A percentile compares a stretch with the other conserved stretches of the same genome.
Evolutionary conservation across 2,888 invertebrate species (phyloP).

Genomic region (Melolontha melolontha): DNA sequence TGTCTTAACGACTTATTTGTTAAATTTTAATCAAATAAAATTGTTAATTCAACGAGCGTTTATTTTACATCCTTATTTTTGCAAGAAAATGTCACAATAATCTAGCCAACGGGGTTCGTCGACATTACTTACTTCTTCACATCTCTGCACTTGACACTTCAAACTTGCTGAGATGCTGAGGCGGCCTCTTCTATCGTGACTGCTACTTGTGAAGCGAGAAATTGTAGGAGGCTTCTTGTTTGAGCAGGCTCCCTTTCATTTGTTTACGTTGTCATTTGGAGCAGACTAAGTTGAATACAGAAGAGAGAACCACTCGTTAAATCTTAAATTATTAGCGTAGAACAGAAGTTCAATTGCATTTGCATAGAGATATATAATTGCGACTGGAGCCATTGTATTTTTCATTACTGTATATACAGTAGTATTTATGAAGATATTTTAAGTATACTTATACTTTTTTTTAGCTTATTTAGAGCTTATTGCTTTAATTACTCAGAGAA

Average conservation of each 20-base stretch:
- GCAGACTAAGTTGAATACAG: conserved; percentile 33
- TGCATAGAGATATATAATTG: conserved; percentile 41
- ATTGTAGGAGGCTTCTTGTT: conserved; percentile 60
- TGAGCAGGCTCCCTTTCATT: conserved; percentile 58
- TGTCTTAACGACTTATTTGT: too few species aligned
- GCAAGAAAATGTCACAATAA: conserved; percentile 24
- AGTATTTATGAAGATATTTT: too few species aligned
- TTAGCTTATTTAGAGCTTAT: too few species aligned
- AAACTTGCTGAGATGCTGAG: conserved; percentile 58
- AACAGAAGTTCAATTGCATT: conserved; percentile 47
- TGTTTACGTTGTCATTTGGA: conserved; percentile 46
- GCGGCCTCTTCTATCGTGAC: conserved; percentile 54
- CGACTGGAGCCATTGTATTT: conserved; percentile 20
- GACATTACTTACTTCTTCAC: conserved; percentile 45
- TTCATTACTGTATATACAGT: too few species aligned
- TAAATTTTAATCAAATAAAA: too few species aligned
- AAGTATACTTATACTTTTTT: too few species aligned
- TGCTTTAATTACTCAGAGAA: too few species aligned
- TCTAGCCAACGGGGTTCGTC: conserved; percentile 18
- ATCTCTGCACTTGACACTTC: conserved; percentile 55
- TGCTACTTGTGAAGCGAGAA: conserved; percentile 56
- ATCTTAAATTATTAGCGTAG: conserved; percentile 50
- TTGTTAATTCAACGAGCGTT: too few species aligned
- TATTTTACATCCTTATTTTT: neutral
- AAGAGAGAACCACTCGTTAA: conserved; percentile 44